Conservation (phyloP, 2,888 invertebrate genomes). For the Ischnus inquisitorius region DNA sequence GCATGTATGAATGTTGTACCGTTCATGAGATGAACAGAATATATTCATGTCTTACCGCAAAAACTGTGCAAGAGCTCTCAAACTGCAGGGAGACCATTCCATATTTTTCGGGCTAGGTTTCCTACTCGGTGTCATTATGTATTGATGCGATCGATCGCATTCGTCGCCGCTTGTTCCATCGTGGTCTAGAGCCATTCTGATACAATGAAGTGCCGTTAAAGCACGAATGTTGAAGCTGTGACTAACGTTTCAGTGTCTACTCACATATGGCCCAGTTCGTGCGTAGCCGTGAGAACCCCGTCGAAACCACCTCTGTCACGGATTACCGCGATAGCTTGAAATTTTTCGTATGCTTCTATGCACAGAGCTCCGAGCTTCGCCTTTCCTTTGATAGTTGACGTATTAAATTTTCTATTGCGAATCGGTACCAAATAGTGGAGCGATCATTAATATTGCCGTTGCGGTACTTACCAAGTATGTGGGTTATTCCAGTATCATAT, state of each 20-base stretch:
- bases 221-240: background rate
- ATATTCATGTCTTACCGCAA: background rate
- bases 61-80: slow-evolving; percentile 6
- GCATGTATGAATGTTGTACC: too few species aligned
- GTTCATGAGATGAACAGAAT: too few species aligned
- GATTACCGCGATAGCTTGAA: slow-evolving; percentile 8
- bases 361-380: background rate
- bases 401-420: background rate
- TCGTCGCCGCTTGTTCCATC: slow-evolving; percentile 9
- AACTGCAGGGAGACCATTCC: slow-evolving; percentile 44
- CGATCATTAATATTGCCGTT: background rate
- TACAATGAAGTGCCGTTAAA: background rate
- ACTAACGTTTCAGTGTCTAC: slow-evolving; percentile 10
- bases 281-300: slow-evolving; percentile 44
- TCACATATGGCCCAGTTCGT: slow-evolving; percentile 61
- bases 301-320: slow-evolving; percentile 42
- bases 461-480: background rate
- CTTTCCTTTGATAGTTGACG: background rate
- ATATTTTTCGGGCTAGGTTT: background rate
- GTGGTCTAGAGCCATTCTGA: slow-evolving; percentile 47
- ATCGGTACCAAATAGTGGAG: too few species aligned
- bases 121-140: slow-evolving; percentile 30
- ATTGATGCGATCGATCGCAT: background rate
- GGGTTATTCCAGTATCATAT: background rate
- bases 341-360: background rate